Base-by-base conservation (phyloP, 2,113 vertebrate species). In the Myrmecophaga tridactyla region DNA sequence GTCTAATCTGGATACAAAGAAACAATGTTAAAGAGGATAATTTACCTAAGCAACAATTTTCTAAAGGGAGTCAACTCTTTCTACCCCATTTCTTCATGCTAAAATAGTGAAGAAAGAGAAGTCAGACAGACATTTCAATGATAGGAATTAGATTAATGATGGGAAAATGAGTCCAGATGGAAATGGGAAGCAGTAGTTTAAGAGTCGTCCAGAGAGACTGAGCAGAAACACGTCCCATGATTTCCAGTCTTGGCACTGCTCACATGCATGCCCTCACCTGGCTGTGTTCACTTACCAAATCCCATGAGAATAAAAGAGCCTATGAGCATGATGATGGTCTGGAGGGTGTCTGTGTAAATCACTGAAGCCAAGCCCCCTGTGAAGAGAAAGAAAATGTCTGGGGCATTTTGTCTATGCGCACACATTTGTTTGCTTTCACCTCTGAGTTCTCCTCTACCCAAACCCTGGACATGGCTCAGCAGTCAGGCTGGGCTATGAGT, bases 291-390 rank as follows among this genome's bases (percentile, higher is more conserved):
- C 96, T 98, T 97, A 99, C 98, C 98, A 95, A 98, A 99, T 29
- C 98, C 98, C 98, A 98, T 98, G 1, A 99, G 98, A 94, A 99
- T 98, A 93, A 99, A 99, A 21, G 99, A 99, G 46, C 99, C 99
- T 15, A 98, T 91, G 14, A 99, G 29, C 98, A 99, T 99, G 96
- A 99, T 99, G 95, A 98, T 7, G 48, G 98, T 98, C 95, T 99
- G 99, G 34, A 99, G 96, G 13, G 98, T 99, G 96, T 99, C 99
- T 18, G 99, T 99, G 97, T 99, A 99, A 96, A 99, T 99, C 73
- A 99, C 99, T 7, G 99, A 98, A 56, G 98, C 99, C 92, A 99
- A 89, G 65, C 99, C 98, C 92, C 99, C 99, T 99, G 92, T 58
- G 36, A 36, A 75, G 83, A 86, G 56, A 70, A 46, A 87, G 39